phyloP scores from a whole-genome alignment of 2,113 vertebrate species.

The Actenoides lindsayi region DNA sequence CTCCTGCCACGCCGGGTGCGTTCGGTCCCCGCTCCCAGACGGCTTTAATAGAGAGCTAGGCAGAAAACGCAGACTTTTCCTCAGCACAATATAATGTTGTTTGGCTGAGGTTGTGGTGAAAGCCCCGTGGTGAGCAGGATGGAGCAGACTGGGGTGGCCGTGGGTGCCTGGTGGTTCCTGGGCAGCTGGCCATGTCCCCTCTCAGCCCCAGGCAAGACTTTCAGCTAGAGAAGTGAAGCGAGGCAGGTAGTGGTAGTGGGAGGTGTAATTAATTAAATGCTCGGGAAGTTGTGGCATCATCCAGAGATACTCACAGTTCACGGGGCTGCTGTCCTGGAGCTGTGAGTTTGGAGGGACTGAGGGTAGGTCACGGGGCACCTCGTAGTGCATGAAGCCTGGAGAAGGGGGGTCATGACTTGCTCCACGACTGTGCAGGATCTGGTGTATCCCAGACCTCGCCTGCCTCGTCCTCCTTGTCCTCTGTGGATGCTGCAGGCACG shows the following conservation, averaged over 20 bases:
- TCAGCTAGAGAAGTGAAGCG: not conserved
- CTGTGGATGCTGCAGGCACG: not conserved
- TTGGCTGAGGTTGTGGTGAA: not conserved
- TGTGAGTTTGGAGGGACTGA: not conserved
- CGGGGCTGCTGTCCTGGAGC: not conserved
- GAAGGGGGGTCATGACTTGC: not conserved
- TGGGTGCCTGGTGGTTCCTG: not conserved
- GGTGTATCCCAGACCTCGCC: not conserved
- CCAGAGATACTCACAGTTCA: not conserved
- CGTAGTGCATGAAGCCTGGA: rapidly evolving
- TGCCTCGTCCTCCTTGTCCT: not conserved
- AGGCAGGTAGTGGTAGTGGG: not conserved
- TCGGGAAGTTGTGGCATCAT: rapidly evolving
- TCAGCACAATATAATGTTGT: not conserved
- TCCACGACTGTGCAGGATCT: not conserved
- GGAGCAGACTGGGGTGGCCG: rapidly evolving
- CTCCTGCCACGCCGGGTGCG: rapidly evolving
- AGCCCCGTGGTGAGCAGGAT: rapidly evolving
- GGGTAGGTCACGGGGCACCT: not conserved
- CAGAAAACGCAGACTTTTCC: not conserved
- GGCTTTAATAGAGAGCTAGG: not conserved
- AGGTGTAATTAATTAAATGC: not conserved
- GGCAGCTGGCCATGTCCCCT: rapidly evolving
- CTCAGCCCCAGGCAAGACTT: not conserved
- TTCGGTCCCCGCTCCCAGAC: not conserved